Conservation (phyloP, 1,140 invertebrate species). For the Apis laboriosa region DNA sequence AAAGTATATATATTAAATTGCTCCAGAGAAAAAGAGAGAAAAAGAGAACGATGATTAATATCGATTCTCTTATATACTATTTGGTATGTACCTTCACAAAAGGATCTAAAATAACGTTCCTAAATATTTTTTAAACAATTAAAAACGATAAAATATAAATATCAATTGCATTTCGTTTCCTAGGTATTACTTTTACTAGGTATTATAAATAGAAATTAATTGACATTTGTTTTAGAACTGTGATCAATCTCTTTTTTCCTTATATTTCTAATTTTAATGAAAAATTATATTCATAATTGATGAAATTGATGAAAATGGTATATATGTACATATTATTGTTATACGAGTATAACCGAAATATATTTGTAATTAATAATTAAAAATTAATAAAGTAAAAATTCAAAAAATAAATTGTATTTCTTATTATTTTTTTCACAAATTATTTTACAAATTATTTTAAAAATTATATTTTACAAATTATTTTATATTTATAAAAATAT, state of each 20-base stretch:
- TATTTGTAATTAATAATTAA: conserved; percentile 16
- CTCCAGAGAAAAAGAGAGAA: too few species aligned
- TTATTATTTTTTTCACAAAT: background rate
- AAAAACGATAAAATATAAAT: background rate
- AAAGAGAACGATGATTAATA: background rate
- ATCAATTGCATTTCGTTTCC: background rate
- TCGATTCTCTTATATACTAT: too few species aligned
- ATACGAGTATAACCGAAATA: background rate
- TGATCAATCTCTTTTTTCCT: background rate
- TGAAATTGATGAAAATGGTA: too few species aligned
- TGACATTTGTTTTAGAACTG: background rate
- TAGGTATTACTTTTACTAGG: conserved; percentile 14
- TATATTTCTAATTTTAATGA: background rate
- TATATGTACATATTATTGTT: background rate
- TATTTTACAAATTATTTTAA: background rate
- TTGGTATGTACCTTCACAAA: background rate
- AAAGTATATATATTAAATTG: too few species aligned
- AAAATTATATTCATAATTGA: background rate
- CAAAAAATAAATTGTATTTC: background rate
- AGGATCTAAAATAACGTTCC: background rate
- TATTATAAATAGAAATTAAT: background rate
- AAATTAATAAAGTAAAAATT: background rate
- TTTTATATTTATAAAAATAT: too few species aligned
- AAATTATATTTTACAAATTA: too few species aligned
- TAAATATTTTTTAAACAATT: background rate